A percentile compares a stretch with the other conserved stretches of the same genome.
Conservation (phyloP, 2,113 vertebrate genomes). For the Eupsittula cactorum region DNA sequence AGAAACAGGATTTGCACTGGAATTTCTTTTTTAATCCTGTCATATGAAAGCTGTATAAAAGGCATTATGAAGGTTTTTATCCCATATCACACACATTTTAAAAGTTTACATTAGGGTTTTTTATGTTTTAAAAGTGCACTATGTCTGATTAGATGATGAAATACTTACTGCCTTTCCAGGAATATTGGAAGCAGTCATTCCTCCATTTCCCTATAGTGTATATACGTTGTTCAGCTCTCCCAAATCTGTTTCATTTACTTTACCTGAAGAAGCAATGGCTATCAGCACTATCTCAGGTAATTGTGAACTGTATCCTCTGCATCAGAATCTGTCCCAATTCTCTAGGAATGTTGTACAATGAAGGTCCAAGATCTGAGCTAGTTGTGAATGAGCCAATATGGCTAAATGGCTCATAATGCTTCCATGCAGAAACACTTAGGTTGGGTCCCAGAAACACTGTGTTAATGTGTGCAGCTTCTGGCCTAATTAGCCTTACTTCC, state of each 20-base stretch:
- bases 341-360: background rate
- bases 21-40: background rate
- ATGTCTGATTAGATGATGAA: background rate
- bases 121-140: background rate
- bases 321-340: background rate
- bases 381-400: background rate
- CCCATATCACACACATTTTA: background rate
- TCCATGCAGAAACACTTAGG: background rate
- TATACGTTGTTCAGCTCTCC: background rate
- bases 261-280: background rate
- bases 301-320: background rate
- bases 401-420: background rate
- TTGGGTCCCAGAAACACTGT: background rate
- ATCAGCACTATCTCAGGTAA: background rate
- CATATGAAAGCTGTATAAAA: background rate
- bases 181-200: background rate
- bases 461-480: background rate
- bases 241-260: background rate
- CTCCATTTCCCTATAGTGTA: background rate
- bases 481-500: background rate
- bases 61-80: background rate
- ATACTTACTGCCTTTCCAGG: background rate
- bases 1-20: background rate
- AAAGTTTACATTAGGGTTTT: background rate
- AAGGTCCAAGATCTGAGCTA: background rate